phyloP scores from a whole-genome alignment of 1,140 invertebrate genomes.

The Drosophila oshimai region DNA sequence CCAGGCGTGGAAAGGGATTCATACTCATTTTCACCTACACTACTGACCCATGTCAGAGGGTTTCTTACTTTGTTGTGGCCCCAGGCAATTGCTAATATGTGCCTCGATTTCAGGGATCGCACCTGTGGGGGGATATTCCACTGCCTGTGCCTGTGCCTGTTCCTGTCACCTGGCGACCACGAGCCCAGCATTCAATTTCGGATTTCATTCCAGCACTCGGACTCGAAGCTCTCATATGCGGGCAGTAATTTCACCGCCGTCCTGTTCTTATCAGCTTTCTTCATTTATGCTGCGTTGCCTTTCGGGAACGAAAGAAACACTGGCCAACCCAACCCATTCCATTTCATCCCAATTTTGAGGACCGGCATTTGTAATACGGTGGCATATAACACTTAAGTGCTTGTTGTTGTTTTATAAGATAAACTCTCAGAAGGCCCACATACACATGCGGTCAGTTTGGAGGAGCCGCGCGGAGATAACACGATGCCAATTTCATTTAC shows the following conservation, averaged over 20 bases:
- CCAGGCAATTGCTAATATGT: constrained; percentile 69
- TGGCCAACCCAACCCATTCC: background rate
- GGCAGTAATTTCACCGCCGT: constrained; percentile 58
- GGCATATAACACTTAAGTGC: constrained; percentile 81
- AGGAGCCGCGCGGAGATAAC: constrained; percentile 43
- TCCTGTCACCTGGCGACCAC: constrained; percentile 59
- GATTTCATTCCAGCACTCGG: constrained; percentile 32
- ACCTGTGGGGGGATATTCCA: constrained; percentile 65
- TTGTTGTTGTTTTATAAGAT: constrained; percentile 81
- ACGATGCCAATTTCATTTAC: constrained; percentile 76
- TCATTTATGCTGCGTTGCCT: constrained; percentile 75
- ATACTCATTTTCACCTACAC: constrained; percentile 66
- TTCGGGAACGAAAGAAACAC: constrained; percentile 31
- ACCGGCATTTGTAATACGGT: constrained; percentile 72
- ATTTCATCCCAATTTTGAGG: constrained; percentile 26
- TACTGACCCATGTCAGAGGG: constrained; percentile 68
- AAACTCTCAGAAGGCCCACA: constrained; percentile 65
- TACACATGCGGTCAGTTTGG: constrained; percentile 42
- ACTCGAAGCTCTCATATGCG: constrained; percentile 53
- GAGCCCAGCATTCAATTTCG: constrained; percentile 71
- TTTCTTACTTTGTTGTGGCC: too few relatives aligned
- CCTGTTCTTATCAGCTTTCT: constrained; percentile 73
- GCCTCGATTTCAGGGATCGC: constrained; percentile 21
- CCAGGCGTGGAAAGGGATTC: constrained; percentile 60
- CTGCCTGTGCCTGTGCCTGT: too few relatives aligned